Conservation (phyloP, 2,113 vertebrate genomes). For the Verasper variegatus region DNA sequence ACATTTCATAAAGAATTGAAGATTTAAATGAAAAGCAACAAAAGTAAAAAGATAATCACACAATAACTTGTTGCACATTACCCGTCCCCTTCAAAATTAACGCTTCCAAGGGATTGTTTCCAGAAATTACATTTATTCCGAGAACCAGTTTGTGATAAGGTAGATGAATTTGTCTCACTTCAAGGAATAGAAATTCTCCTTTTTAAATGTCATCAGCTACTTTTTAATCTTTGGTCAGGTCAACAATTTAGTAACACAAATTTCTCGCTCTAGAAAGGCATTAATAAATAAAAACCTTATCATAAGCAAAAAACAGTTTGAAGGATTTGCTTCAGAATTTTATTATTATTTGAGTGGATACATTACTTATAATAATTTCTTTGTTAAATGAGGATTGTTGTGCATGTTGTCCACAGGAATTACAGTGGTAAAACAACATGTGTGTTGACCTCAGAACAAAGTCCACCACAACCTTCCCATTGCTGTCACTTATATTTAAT, state of each 20-base stretch:
- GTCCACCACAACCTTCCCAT: too few species aligned
- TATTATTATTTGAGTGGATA: background rate
- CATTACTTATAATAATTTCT: background rate
- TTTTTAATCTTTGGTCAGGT: background rate
- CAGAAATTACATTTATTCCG: slow-evolving; percentile 8
- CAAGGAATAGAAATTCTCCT: slow-evolving; percentile 48
- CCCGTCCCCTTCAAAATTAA: slow-evolving; percentile 80
- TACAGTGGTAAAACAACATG: background rate
- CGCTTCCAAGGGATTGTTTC: slow-evolving; percentile 71
- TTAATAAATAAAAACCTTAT: background rate
- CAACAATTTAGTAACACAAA: background rate
- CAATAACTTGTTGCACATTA: slow-evolving; percentile 81
- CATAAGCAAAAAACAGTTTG: background rate
- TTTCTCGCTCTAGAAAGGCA: background rate
- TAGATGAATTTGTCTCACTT: slow-evolving; percentile 69
- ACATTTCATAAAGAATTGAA: slow-evolving; percentile 67
- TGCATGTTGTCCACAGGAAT: background rate
- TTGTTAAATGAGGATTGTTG: background rate
- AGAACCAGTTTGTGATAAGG: slow-evolving; percentile 9
- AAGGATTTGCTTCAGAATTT: background rate
- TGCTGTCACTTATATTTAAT: too few species aligned
- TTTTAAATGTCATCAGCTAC: background rate
- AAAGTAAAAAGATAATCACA: slow-evolving; percentile 63
- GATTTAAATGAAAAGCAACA: slow-evolving; percentile 22
- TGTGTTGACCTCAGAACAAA: slow-evolving; percentile 1